Evolutionary conservation across 2,113 vertebrate genomes (phyloP), one percentile per base, ranked within the genome.

Genomic region (Sebastes schlegelii): DNA sequence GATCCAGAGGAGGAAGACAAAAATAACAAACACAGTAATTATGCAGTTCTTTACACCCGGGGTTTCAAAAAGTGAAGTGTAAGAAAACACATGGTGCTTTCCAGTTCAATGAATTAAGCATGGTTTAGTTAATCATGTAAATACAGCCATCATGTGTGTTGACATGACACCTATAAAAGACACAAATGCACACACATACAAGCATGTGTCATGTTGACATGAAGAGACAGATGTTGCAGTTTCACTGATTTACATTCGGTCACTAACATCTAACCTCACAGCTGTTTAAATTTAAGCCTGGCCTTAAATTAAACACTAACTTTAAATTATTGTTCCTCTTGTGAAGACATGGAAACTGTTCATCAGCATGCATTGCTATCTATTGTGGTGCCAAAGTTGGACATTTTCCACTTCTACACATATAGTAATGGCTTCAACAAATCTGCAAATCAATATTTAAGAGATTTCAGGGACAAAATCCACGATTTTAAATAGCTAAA

Each of bases 271-370:
- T 42, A 51, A 65, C 40, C 45, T 51, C 60, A 3, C 63, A 51
- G 34, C 60, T 70, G 70, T 58, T 64, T 34, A 17, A 19, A 69
- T 80, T 63, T 49, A 75, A 72, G 46, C n/a, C 65, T 80, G 2
- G 2, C 10, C 3, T 26, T 68, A 51, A 77, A 63, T 73, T 10
- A 67, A 45, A 40, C 60, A 21, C n/a, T 8, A 2, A 75, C 72
- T 61, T 51, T 40, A 67, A 43, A 73, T 61, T 54, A 62, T 55
- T 66, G 4, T 46, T 19, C 13, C 63, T 63, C 23, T 11, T 1
- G 16, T 74, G 57, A 62, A 54, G 69, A 63, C 4, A 16, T 67
- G 51, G 42, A 5, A 64, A 63, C 17, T 69, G 13, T 46, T 55
- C 40, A 66, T 52, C 4, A 0, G 12, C 61, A 11, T 8, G 1